These are phyloP conservation scores for Panthera tigris DNA, from an alignment of 2,113 vertebrate genomes.

Conservation along the genomic window DNA sequence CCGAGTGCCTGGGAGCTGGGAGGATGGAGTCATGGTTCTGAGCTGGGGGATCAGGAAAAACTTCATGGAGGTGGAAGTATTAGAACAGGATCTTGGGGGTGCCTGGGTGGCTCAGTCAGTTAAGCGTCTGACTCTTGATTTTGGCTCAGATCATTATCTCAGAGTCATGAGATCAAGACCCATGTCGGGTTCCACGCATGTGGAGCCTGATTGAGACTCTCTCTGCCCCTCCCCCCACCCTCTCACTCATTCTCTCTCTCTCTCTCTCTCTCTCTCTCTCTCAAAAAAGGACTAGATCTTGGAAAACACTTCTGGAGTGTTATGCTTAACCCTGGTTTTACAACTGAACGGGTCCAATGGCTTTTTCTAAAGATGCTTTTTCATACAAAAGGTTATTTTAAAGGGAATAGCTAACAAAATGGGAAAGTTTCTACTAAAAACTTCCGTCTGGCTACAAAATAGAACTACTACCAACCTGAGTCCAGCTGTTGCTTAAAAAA, in stretches of 20 bases:
- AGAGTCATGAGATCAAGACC: too few relatives aligned
- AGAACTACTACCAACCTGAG: neutral
- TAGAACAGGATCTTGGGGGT: neutral
- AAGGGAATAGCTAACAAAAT: neutral
- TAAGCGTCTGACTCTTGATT: too few relatives aligned
- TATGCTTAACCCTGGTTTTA: neutral
- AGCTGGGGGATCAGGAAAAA: neutral
- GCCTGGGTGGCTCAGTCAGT: too few relatives aligned
- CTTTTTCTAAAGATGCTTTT: constrained; percentile 12
- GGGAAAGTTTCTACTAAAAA: neutral
- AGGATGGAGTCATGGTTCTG: neutral
- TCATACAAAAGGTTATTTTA: neutral
- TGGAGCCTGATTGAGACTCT: too few relatives aligned
- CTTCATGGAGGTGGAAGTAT: neutral
- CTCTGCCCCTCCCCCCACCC: too few relatives aligned
- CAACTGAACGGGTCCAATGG: neutral
- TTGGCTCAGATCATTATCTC: too few relatives aligned
- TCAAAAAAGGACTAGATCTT: neutral
- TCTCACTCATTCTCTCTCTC: too few relatives aligned
- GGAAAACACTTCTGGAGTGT: neutral
- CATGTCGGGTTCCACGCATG: too few relatives aligned
- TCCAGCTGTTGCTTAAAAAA: constrained; percentile 13
- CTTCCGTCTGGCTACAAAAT: neutral
- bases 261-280: too few relatives aligned
- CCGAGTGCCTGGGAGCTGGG: neutral